A percentile compares a stretch with the other conserved stretches of the same genome.
Evolutionary conservation across 2,113 vertebrate genomes (phyloP).

Genomic region (Mustela lutreola): DNA sequence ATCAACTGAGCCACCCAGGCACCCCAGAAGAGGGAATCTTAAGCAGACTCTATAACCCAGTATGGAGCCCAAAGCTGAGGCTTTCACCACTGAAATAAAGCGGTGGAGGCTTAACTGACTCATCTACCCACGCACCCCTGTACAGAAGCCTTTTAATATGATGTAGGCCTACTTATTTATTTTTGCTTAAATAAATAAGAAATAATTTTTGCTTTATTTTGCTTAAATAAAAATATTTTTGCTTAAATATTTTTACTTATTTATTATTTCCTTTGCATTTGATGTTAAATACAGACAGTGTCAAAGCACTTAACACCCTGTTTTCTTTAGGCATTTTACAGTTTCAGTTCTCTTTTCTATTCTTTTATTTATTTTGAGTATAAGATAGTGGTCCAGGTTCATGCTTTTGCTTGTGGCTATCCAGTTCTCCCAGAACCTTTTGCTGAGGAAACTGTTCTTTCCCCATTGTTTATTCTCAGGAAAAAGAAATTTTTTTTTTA

Average conservation of each 20-base stretch:
- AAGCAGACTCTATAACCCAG: not conserved
- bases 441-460: not conserved
- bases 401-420: not conserved
- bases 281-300: not conserved
- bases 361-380: not conserved
- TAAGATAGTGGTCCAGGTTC: not conserved
- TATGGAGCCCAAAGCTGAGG: not conserved
- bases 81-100: not conserved
- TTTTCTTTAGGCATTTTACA: not conserved
- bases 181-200: not conserved
- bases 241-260: too few species aligned
- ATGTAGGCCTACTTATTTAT: not conserved
- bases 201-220: too few species aligned
- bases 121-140: not conserved
- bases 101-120: not conserved
- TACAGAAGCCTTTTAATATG: not conserved
- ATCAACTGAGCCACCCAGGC: too few species aligned
- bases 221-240: too few species aligned
- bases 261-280: conserved; percentile 2
- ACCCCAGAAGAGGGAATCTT: not conserved
- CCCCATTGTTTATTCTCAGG: not conserved
- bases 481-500: not conserved
- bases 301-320: not conserved
- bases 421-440: not conserved
- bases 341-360: not conserved